Evolutionary conservation across 2,113 vertebrate genomes (phyloP), one percentile per base, ranked within the genome.

Genomic region (Myiozetetes cayanensis): DNA sequence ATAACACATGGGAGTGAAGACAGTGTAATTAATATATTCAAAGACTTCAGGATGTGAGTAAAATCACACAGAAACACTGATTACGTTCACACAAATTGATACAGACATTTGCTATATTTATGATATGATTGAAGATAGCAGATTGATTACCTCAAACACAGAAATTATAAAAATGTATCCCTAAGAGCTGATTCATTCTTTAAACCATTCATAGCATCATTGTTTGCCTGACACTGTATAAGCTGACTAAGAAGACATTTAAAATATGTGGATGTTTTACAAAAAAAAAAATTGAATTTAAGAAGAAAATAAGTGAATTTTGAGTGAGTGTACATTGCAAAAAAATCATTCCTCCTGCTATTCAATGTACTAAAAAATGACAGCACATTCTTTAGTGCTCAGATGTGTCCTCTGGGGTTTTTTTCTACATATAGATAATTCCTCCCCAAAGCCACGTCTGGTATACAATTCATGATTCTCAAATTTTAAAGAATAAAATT

Each of bases 201-300:
- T 79, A 94, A 91, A 85, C 23, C 13, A 55, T 44, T 72, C 72
- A 27, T 43, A 41, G 37, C 10, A 20, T 76, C 79, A 58, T 66
- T 84, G n/a, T 44, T 93, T 93, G 24, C 66, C 46, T 94, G 58
- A 58, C 30, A 66, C 30, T 33, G 3, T 56, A 70, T 59, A 91
- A 93, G 56, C 52, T 86, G 93, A 86, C 61, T 72, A 91, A 91
- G n/a, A 63, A 52, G 70, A 33, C 53, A 79, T 89, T 91, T 96
- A 47, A 91, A 94, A 82, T 47, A 19, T 4, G 3, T 10, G n/a
- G 28, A 41, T 22, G 4, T 50, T 70, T 87, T 58, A 55, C 13
- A 3, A 3, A 3, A 4, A 47, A 46, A 46, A 49, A 47, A 59
- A 41, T 1, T 3, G 10, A 41, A 82, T 31, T 61, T 24, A 79